phyloP scores from a whole-genome alignment of 2,888 invertebrate species.

The Caenorhabditis angaria region DNA sequence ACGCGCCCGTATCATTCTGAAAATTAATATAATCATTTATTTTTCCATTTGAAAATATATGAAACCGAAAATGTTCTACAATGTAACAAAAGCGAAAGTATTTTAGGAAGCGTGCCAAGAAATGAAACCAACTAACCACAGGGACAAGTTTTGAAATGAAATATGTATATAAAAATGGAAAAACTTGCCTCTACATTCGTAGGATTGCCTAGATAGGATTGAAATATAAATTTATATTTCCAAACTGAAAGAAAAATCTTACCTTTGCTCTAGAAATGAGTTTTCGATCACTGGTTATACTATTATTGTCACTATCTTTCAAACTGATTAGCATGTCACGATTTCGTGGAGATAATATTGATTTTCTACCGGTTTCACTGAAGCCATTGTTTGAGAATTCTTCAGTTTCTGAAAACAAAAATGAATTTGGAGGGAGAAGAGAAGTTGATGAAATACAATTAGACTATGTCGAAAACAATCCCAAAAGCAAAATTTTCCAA shows the following conservation, averaged over 20 bases:
- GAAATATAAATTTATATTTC: neutral
- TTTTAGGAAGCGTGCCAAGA: constrained; percentile 13
- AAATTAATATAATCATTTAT: too few relatives aligned
- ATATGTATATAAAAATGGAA: neutral
- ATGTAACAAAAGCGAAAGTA: constrained; percentile 16
- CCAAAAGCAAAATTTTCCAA: too few relatives aligned
- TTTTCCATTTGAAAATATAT: constrained; percentile 1
- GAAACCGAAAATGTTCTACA: constrained; percentile 10
- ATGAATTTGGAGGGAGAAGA: too few relatives aligned
- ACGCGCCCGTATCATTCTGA: constrained; percentile 25
- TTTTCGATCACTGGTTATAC: constrained; percentile 30
- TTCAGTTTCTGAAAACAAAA: constrained; percentile 5
- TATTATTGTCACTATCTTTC: constrained; percentile 38
- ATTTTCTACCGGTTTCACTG: constrained; percentile 35
- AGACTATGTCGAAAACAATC: too few relatives aligned
- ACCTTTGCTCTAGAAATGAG: constrained; percentile 40
- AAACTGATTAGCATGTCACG: constrained; percentile 37
- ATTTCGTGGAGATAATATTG: constrained; percentile 40
- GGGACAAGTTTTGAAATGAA: constrained; percentile 9
- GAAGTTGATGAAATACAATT: too few relatives aligned
- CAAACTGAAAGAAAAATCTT: neutral
- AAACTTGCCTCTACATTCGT: constrained; percentile 44
- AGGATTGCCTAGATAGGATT: constrained; percentile 33
- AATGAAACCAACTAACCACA: constrained; percentile 13
- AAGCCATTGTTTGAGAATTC: constrained; percentile 1